Evolutionary conservation across 2,888 invertebrate genomes (phyloP), one percentile per base, ranked within the genome.

Genomic region (Brassicogethes aeneus): DNA sequence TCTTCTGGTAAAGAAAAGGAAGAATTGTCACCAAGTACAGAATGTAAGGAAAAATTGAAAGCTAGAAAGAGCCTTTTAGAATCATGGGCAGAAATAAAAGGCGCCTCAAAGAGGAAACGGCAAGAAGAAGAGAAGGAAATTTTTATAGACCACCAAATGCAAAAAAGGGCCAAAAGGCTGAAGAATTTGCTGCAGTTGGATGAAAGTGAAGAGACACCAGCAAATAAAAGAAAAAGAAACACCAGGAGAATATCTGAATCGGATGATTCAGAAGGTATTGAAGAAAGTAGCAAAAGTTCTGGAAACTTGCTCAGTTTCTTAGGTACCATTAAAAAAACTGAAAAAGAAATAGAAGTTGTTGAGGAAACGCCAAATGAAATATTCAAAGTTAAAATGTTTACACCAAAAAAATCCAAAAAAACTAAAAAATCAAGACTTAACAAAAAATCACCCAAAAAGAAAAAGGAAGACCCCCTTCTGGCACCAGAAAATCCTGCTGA

Each of bases 71-170:
- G 74, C 17, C 50, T 73, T 31, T 63, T 82, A 37, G 71, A 77
- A 57, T 73, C 74, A 46, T 77, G 82, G 77, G 77, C 81, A 7
- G 75, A 80, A 48, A 70, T 70, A 15, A 83, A 80, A 58, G 80
- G 80, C 2, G 69, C 70, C 36, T 44, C 70, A 1, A 81, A 79
- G 49, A 70, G 76, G 43, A 77, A 79, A 62, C 48, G 56, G 51
- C 72, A 75, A 17, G 75, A 77, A 17, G 71, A 75, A 42, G 71
- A 73, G 34, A 71, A 75, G 39, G 77, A 76, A 36, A 71, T 71
- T 37, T 70, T 65, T 50, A 74, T 83, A 12, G 73, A 76, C 42
- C 62, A 66, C 29, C 71, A 76, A 61, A 65, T 84, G 65, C 71
- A 77, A 10, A 76, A 76, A 55, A 66, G 84, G 40, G 74, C 78